These are phyloP conservation scores for Drosophila nikananu DNA, from an alignment of 1,140 invertebrate genomes.

Conservation along the genomic window DNA sequence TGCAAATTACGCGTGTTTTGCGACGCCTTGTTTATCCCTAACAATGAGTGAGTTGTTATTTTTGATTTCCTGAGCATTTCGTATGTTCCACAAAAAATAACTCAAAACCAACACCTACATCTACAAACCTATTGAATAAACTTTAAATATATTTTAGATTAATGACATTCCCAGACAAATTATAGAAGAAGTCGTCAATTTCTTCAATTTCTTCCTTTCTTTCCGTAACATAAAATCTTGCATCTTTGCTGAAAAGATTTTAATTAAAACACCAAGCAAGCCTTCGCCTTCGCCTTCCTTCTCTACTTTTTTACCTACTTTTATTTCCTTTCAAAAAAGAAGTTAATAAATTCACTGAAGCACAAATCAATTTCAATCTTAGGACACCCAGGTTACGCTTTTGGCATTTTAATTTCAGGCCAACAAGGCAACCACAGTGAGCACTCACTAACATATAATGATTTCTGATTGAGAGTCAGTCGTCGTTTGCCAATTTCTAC, in stretches of 20 bases:
- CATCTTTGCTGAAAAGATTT: background rate
- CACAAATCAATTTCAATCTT: constrained; percentile 35
- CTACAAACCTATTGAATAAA: too few relatives aligned
- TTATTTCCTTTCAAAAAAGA: background rate
- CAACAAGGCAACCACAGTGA: constrained; percentile 17
- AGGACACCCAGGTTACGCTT: constrained; percentile 36
- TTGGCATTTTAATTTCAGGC: constrained; percentile 26
- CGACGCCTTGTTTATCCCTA: too few relatives aligned
- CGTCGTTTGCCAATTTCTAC: constrained; percentile 12
- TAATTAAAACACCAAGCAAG: background rate
- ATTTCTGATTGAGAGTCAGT: constrained; percentile 11
- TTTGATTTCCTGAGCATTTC: too few relatives aligned
- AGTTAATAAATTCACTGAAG: constrained; percentile 27
- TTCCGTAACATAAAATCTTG: background rate
- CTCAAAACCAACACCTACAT: too few relatives aligned
- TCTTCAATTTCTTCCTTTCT: too few relatives aligned
- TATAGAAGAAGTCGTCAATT: too few relatives aligned
- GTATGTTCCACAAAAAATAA: too few relatives aligned
- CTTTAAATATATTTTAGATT: too few relatives aligned
- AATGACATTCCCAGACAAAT: too few relatives aligned
- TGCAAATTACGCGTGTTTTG: too few relatives aligned
- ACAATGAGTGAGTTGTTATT: too few relatives aligned
- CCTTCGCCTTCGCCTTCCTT: background rate
- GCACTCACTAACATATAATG: constrained; percentile 34
- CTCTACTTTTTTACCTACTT: background rate